phyloP scores from a whole-genome alignment of 2,113 vertebrate genomes.

The Gadus macrocephalus region DNA sequence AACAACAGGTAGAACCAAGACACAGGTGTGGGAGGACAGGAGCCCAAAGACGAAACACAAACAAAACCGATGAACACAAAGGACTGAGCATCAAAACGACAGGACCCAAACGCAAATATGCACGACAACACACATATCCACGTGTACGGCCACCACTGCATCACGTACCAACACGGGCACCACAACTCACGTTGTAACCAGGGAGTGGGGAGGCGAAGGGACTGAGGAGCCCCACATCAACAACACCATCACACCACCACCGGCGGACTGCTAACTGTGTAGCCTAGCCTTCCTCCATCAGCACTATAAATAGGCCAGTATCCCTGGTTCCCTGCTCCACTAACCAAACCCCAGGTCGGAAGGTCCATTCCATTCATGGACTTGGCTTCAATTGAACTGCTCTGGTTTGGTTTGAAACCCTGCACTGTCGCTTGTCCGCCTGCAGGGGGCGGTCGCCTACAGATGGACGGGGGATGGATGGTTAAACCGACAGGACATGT shows the following conservation, averaged over 20 bases:
- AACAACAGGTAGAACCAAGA: constrained; percentile 44
- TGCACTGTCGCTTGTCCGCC: constrained; percentile 52
- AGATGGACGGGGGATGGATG: constrained; percentile 73
- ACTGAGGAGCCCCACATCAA: constrained; percentile 67
- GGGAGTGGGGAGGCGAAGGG: constrained; percentile 55
- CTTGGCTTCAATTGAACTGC: constrained; percentile 55
- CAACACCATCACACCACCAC: constrained; percentile 67
- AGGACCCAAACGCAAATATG: constrained; percentile 38
- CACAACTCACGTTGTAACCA: constrained; percentile 64
- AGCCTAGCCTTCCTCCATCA: constrained; percentile 51
- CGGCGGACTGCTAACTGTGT: constrained; percentile 63
- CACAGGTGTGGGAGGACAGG: constrained; percentile 44
- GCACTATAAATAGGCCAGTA: background rate
- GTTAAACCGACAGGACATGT: constrained; percentile 74
- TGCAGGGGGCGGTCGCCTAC: constrained; percentile 47
- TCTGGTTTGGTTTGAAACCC: constrained; percentile 17
- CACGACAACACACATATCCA: constrained; percentile 26
- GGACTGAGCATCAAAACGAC: constrained; percentile 38
- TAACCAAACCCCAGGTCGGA: background rate
- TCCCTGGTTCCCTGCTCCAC: constrained; percentile 14
- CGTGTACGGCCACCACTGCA: constrained; percentile 36
- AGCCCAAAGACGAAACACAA: constrained; percentile 52
- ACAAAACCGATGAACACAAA: constrained; percentile 15
- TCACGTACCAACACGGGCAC: constrained; percentile 39
- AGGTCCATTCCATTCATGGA: constrained; percentile 19